Conservation (phyloP, 1,140 invertebrate genomes). For the Pogonomyrmex californicus region DNA sequence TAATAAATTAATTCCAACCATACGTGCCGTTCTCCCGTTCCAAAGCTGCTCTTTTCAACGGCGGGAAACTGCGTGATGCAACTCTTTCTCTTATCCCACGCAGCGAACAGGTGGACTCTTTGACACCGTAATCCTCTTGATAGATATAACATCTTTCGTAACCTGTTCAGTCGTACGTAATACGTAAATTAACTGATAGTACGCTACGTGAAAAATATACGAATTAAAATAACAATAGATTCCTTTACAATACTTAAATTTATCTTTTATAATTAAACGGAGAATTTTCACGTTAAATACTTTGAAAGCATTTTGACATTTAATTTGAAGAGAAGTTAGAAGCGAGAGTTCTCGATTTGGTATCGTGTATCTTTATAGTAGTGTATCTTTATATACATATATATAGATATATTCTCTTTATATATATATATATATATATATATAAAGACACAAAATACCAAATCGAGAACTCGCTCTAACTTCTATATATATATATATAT, state of each 20-base stretch:
- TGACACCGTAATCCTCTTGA: not conserved
- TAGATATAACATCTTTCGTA: slow-evolving; percentile 48
- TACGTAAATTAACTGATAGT: not conserved
- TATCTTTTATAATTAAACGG: not conserved
- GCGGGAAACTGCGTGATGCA: slow-evolving; percentile 5
- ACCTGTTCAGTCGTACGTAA: not conserved
- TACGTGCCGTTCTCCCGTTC: slow-evolving; percentile 52
- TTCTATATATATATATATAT: not conserved
- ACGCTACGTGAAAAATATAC: not conserved
- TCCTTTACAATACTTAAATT: not conserved
- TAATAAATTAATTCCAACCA: slow-evolving; percentile 69
- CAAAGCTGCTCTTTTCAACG: slow-evolving; percentile 4
- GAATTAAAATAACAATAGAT: not conserved
- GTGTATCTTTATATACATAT: too few species aligned
- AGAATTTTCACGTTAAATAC: slow-evolving; percentile 52
- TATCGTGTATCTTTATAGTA: not conserved
- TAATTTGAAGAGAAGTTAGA: not conserved
- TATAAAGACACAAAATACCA: too few species aligned
- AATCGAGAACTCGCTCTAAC: too few species aligned
- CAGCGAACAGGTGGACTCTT: not conserved
- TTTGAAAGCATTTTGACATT: not conserved
- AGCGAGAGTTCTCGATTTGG: slow-evolving; percentile 17
- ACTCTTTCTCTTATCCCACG: not conserved
- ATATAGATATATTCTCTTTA: too few species aligned
- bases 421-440: too few species aligned